A percentile compares a stretch with the other conserved stretches of the same genome.
phyloP scores from a whole-genome alignment of 2,113 vertebrate genomes.

The Callipepla californica region DNA sequence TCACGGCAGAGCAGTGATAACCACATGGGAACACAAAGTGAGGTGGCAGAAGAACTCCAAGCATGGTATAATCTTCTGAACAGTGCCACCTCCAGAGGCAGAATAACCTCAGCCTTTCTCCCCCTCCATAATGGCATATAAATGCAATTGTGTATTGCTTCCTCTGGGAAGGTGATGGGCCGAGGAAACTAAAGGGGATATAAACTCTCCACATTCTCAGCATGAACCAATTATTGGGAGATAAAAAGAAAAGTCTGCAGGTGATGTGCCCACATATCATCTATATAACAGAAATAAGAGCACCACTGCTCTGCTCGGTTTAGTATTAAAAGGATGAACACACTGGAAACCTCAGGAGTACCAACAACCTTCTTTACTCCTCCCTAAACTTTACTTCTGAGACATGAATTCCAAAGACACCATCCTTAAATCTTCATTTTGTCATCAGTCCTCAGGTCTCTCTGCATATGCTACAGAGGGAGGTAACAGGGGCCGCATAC shows the following conservation, averaged over 20 bases:
- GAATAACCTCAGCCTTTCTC: neutral
- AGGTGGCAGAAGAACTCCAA: neutral
- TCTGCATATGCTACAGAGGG: accelerated
- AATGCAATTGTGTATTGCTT: neutral
- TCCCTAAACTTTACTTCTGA: neutral
- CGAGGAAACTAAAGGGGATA: neutral
- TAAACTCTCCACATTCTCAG: neutral
- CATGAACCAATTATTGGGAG: neutral
- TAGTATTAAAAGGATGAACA: neutral
- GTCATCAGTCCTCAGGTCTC: accelerated
- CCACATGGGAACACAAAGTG: neutral
- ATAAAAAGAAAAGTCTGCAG: neutral
- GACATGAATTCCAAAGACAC: neutral
- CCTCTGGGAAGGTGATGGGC: neutral
- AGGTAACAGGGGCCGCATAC: neutral
- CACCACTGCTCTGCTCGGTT: neutral
- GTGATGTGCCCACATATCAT: neutral
- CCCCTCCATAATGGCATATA: neutral
- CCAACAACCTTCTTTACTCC: accelerated
- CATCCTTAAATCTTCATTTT: neutral
- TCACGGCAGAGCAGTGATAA: neutral
- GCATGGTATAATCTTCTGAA: neutral
- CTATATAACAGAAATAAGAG: neutral
- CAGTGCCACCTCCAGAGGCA: neutral
- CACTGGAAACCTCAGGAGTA: neutral